These are phyloP conservation scores for Drosophila navojoa DNA, from an alignment of 1,140 invertebrate species.

Conservation along the genomic window DNA sequence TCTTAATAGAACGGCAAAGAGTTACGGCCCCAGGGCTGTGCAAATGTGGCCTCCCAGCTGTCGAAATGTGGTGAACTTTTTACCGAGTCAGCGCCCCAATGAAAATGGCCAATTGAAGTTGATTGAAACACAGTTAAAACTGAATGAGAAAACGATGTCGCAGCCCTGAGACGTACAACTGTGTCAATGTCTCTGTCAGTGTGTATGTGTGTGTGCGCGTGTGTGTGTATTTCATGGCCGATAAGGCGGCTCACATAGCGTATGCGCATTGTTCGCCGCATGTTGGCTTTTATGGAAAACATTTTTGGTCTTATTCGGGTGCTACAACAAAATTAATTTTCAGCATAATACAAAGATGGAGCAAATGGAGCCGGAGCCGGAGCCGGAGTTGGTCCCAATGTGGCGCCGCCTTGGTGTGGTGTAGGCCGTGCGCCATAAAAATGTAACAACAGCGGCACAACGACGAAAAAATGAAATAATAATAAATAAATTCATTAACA, in stretches of 20 bases:
- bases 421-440: constrained; percentile 23
- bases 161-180: constrained; percentile 10
- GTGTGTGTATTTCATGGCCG: constrained; percentile 38
- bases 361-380: background rate
- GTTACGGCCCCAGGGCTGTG: constrained; percentile 5
- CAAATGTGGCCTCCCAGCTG: background rate
- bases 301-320: constrained; percentile 36
- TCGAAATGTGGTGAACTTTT: background rate
- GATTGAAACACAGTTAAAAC: constrained; percentile 34
- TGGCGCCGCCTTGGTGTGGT: no score
- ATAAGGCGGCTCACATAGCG: constrained; percentile 59
- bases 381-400: background rate
- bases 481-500: constrained; percentile 81
- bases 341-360: constrained; percentile 20
- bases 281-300: constrained; percentile 60
- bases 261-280: constrained; percentile 62
- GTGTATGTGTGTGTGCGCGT: background rate
- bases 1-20: background rate
- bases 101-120: constrained; percentile 19
- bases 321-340: constrained; percentile 68
- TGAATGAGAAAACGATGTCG: constrained; percentile 6
- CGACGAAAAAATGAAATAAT: constrained; percentile 67
- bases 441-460: constrained; percentile 18
- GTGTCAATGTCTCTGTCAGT: background rate
- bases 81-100: no score